Percentiles rank a stretch among this genome's conserved stretches.
Conservation (phyloP, 2,797 vertebrate species). For the Mus caroli region DNA sequence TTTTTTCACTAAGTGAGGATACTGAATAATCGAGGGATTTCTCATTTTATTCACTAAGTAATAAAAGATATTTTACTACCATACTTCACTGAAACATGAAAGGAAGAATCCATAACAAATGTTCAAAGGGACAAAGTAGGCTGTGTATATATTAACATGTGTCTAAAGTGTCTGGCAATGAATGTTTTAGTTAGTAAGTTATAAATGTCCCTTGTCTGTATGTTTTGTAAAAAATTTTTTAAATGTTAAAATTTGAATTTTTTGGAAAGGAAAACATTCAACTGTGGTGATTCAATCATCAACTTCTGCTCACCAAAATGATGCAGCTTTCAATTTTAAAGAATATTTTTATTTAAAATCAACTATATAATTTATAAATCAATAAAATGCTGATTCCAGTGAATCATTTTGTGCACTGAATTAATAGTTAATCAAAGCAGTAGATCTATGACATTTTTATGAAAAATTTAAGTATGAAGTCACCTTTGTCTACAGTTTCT, state of each 20-base stretch:
- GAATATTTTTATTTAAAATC: constrained; percentile 50
- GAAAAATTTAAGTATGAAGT: constrained; percentile 69
- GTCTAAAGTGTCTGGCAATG: constrained; percentile 30
- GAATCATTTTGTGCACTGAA: constrained; percentile 72
- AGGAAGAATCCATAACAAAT: constrained; percentile 35
- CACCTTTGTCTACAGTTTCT: constrained; percentile 67
- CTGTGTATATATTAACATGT: constrained; percentile 36
- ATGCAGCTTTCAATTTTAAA: constrained; percentile 53
- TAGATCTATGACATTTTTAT: constrained; percentile 69
- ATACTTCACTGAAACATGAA: not conserved
- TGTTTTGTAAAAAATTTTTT: constrained; percentile 17
- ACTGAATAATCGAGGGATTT: constrained; percentile 40
- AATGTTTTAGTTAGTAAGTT: constrained; percentile 48
- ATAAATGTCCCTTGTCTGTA: not conserved
- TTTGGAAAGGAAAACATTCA: constrained; percentile 43
- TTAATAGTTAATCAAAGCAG: constrained; percentile 71
- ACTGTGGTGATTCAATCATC: not conserved
- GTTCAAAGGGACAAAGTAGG: not conserved
- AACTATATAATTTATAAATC: constrained; percentile 62
- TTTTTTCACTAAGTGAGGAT: not conserved
- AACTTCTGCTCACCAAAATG: not conserved
- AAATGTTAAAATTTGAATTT: constrained; percentile 52
- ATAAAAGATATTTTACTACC: constrained; percentile 18
- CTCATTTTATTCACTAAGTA: not conserved
- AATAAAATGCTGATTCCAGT: constrained; percentile 77